Conservation (phyloP, 2,888 invertebrate species). For the Caenorhabditis sp. region DNA sequence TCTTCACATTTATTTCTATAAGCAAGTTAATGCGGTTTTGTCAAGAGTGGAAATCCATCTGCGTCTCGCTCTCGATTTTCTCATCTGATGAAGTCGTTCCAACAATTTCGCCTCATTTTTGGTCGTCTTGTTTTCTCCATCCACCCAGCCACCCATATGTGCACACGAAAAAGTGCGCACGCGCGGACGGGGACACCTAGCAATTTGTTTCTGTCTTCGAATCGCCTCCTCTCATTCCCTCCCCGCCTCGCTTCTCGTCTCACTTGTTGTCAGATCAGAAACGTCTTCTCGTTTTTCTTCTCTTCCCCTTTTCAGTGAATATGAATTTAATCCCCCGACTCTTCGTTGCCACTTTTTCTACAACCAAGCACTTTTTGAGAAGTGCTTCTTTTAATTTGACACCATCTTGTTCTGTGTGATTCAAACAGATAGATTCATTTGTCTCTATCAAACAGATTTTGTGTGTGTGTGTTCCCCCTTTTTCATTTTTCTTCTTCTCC, state of each 20-base stretch:
- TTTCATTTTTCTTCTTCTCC: no score
- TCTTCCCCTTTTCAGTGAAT: no score
- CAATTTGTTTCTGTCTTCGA: background rate
- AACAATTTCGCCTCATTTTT: background rate
- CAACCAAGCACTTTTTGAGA: no score
- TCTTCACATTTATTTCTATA: background rate
- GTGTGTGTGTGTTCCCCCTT: no score
- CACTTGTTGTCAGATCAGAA: background rate
- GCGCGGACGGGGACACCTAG: background rate
- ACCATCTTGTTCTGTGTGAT: no score
- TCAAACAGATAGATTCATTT: no score
- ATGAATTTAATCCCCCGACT: no score
- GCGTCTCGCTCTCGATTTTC: conserved; percentile 5
- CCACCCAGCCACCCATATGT: background rate
- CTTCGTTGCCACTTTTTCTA: no score
- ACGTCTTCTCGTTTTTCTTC: no score
- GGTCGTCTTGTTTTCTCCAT: background rate
- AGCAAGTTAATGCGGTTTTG: background rate
- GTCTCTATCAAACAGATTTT: no score
- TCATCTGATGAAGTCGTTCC: conserved; percentile 1
- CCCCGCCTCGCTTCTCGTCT: background rate
- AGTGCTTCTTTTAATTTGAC: no score
- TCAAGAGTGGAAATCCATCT: background rate
- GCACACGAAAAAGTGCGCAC: background rate
- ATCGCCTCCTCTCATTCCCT: background rate